A percentile compares a stretch with the other conserved stretches of the same genome.
Evolutionary conservation across 2,113 vertebrate species (phyloP).

Genomic region (Cebus imitator): DNA sequence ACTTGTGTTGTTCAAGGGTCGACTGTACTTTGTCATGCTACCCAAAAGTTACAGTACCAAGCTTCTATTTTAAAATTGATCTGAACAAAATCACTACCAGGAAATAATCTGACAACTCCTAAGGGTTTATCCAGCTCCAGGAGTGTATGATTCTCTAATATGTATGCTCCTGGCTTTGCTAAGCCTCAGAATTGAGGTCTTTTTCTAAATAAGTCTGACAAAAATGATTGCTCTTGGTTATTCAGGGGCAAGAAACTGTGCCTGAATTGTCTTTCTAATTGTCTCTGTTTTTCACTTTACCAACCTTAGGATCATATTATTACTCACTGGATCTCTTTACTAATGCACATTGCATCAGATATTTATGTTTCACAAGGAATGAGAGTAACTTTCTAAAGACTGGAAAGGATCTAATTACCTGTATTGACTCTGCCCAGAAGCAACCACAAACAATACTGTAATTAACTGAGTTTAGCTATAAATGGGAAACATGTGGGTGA

Average conservation of each 20-base stretch:
- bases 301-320: neutral
- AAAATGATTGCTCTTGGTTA: neutral
- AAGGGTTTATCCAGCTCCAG: neutral
- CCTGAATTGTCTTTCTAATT: slow-evolving; percentile 30
- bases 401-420: slow-evolving; percentile 40
- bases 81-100: neutral
- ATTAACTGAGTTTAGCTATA: slow-evolving; percentile 53
- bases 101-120: neutral
- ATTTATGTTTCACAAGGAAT: slow-evolving; percentile 1
- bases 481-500: neutral
- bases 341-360: neutral
- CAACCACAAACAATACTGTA: slow-evolving; percentile 32
- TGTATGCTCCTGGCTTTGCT: neutral
- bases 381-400: slow-evolving; percentile 7
- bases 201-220: slow-evolving; percentile 51
- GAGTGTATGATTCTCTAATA: neutral
- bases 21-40: neutral
- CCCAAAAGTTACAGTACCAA: neutral
- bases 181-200: neutral
- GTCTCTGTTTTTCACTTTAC: neutral
- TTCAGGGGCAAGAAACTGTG: neutral
- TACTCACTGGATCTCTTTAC: neutral
- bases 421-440: slow-evolving; percentile 45
- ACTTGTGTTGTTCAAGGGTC: neutral
- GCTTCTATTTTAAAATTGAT: neutral